phyloP scores from a whole-genome alignment of 2,888 invertebrate species.

The Leptopterna dolabrata region DNA sequence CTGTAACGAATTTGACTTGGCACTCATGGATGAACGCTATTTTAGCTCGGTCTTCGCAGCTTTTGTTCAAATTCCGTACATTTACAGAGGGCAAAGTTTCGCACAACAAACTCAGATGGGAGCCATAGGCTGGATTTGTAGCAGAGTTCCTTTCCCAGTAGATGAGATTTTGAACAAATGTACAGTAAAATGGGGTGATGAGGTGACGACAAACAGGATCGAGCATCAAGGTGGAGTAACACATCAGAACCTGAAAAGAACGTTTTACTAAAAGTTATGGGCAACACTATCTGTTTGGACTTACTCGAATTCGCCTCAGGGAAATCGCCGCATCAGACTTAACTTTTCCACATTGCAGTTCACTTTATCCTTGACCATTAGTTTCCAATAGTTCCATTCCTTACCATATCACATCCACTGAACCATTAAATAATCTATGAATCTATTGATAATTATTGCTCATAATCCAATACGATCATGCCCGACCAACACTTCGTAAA shows the following conservation, averaged over 20 bases:
- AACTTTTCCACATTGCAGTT: too few species aligned
- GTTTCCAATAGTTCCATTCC: too few species aligned
- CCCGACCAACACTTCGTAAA: too few species aligned
- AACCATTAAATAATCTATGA: too few species aligned
- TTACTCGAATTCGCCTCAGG: too few species aligned
- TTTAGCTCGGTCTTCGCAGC: conserved; percentile 56
- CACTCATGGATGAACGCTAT: conserved; percentile 62
- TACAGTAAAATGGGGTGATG: conserved; percentile 43
- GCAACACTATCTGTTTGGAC: too few species aligned
- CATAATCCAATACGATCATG: too few species aligned
- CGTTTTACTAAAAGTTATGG: background rate
- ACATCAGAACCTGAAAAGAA: conserved; percentile 54
- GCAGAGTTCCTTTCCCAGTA: conserved; percentile 54
- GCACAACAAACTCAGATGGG: conserved; percentile 49
- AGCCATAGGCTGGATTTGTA: conserved; percentile 3
- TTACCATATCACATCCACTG: too few species aligned
- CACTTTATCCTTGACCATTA: too few species aligned
- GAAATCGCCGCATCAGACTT: too few species aligned
- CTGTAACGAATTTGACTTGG: conserved; percentile 69
- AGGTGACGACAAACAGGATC: conserved; percentile 48
- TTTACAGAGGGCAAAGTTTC: conserved; percentile 35
- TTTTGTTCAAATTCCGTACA: conserved; percentile 43
- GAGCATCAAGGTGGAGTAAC: conserved; percentile 38
- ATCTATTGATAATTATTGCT: too few species aligned
- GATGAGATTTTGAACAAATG: conserved; percentile 51